These are phyloP conservation scores for Champsocephalus esox DNA, from an alignment of 2,797 vertebrate genomes.

Conservation along the genomic window DNA sequence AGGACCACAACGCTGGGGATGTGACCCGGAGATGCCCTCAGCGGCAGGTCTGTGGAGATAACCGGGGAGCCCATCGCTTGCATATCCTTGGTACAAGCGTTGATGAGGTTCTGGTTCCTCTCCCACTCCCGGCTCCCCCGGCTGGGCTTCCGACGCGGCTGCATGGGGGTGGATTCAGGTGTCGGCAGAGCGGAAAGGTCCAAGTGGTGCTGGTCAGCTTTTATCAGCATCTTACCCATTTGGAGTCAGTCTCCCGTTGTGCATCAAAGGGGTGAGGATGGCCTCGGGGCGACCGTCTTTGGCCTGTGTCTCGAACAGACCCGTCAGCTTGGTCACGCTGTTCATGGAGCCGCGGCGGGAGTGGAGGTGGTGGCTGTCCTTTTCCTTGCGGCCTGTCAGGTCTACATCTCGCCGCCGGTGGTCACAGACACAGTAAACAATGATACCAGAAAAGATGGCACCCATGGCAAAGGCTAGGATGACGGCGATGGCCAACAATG, in stretches of 20 bases:
- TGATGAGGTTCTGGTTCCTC: conserved; percentile 97
- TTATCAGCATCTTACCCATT: conserved; percentile 94
- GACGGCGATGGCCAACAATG: conserved; percentile 95
- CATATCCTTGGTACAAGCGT: conserved; percentile 97
- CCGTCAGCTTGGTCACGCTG: conserved; percentile 97
- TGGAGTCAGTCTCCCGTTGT: conserved; percentile 92
- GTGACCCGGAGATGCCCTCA: conserved; percentile 95
- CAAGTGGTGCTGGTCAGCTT: conserved; percentile 96
- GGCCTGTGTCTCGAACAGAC: conserved; percentile 94
- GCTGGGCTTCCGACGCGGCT: conserved; percentile 94
- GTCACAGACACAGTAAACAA: conserved; percentile 97
- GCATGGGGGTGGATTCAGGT: conserved; percentile 96
- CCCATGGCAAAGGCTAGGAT: conserved; percentile 98
- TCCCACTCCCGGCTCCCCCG: conserved; percentile 97
- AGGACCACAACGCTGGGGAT: conserved; percentile 97
- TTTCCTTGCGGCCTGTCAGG: conserved; percentile 90
- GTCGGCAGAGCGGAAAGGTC: conserved; percentile 95
- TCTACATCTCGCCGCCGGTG: conserved; percentile 92
- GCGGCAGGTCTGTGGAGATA: conserved; percentile 93
- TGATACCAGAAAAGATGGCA: conserved; percentile 95
- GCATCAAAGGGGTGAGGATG: conserved; percentile 96
- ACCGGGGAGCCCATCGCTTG: conserved; percentile 90
- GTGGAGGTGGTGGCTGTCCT: conserved; percentile 89
- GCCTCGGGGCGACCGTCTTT: conserved; percentile 96
- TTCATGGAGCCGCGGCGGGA: conserved; percentile 95